Percentiles rank a stretch among this genome's conserved stretches.
Conservation (phyloP, 2,797 vertebrate genomes). For the Oryzias sinensis region DNA sequence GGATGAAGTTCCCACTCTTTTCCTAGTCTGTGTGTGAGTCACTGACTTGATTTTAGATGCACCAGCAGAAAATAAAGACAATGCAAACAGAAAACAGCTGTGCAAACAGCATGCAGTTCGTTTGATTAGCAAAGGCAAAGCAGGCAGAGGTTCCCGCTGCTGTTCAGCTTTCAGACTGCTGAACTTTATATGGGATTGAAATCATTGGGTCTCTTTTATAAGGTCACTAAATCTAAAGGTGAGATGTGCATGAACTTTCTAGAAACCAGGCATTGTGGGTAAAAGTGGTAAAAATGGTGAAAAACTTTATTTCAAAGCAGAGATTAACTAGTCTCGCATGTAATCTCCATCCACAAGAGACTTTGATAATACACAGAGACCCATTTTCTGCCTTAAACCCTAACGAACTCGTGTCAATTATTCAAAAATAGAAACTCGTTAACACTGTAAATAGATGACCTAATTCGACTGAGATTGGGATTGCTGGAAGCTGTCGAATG, state of each 20-base stretch:
- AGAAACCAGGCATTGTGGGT: no score
- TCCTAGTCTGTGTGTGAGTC: conserved; percentile 28
- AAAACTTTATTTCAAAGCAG: conserved; percentile 10
- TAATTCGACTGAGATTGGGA: conserved; percentile 65
- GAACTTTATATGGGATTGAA: conserved; percentile 42
- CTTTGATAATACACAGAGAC: conserved; percentile 52
- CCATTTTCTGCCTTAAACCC: conserved; percentile 67
- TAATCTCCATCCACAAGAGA: conserved; percentile 46
- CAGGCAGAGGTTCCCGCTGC: conserved; percentile 14
- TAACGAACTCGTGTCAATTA: conserved; percentile 70
- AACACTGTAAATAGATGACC: conserved; percentile 78
- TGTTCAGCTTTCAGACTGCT: conserved; percentile 32
- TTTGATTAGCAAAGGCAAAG: conserved; percentile 49
- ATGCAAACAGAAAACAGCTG: conserved; percentile 28
- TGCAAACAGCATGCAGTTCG: conserved; percentile 44
- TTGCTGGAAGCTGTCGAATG: conserved; percentile 12
- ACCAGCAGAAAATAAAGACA: conserved; percentile 42
- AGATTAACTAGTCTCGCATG: conserved; percentile 30
- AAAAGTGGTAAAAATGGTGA: no score
- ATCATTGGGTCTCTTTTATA: conserved; percentile 36
- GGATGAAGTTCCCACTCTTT: conserved; percentile 41
- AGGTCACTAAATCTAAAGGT: conserved; percentile 31
- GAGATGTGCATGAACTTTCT: conserved; percentile 12
- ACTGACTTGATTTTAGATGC: conserved; percentile 45
- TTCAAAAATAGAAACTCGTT: conserved; percentile 81